Base-by-base conservation (phyloP, 2,888 invertebrate genomes). In the Coelinius sp. region DNA sequence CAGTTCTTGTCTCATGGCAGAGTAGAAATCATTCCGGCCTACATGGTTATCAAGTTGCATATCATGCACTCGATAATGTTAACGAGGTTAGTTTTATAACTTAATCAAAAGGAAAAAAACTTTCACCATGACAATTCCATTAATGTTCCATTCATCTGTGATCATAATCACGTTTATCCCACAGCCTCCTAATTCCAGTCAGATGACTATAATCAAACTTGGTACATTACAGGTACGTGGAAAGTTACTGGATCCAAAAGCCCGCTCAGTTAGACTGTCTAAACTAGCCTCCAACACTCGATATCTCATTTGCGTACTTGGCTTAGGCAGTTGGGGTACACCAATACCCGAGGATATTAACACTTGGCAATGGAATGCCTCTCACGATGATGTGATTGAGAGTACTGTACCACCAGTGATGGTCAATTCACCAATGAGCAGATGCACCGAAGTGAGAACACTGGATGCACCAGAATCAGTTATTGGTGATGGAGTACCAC, bases 1-100 rank as follows among this genome's bases (percentile, higher is more conserved):
- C 95, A 49, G 94, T 96, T 76, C 91, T 95, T 79, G 95, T 96
- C 52, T 94, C 95, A 78, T 97, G 97, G 97, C 95, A 96, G 88
- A 94, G 95, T 83, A 91, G 95, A 79, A 96, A 96, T 88, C 95
- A 95, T 86, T 94, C 94, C 67, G 94, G 95, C 71, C 90, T 97
- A 80, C 93, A 92, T 83, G 96, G 95, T 77, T 97, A 94, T 88
- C 94, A 94, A 90, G 94, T 97, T 79, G 94, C 94, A 80, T 96
- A 96, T 89, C 94, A 94, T 85, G 92, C 93, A 76, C 88, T 93
- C 83, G 92, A 93, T 82, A 89, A 89, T 66, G 87, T 89, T 71
- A 90, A 91, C 79, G 90, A 91, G 88, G 91, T 92, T 49, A 20
- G 46, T 59, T 59, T 7, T 12, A 53, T 17, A 5, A 53, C 12